Evolutionary conservation across 2,113 vertebrate species (phyloP).

Genomic region (Pavo muticus): DNA sequence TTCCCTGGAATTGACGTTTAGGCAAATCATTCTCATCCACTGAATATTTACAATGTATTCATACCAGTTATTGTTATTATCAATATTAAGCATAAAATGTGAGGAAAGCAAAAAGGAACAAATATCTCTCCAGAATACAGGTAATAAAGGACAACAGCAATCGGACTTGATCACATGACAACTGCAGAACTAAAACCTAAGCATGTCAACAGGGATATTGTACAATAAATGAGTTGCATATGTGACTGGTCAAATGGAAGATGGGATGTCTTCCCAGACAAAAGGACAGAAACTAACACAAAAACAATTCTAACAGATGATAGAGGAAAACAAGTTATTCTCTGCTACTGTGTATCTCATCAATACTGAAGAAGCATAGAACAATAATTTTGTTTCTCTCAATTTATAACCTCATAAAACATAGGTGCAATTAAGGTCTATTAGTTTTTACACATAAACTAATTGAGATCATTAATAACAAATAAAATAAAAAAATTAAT

Average conservation of each 20-base stretch:
- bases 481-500: neutral
- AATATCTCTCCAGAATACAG: neutral
- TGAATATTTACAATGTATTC: neutral
- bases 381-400: neutral
- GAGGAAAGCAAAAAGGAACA: neutral
- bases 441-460: neutral
- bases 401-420: neutral
- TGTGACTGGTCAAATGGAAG: neutral
- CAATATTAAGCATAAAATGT: neutral
- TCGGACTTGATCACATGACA: neutral
- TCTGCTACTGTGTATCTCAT: neutral
- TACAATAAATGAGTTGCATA: neutral
- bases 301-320: neutral
- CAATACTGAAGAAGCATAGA: rapidly evolving
- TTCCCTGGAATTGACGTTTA: neutral
- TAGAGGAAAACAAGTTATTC: neutral
- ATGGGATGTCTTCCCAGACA: neutral
- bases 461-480: neutral
- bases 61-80: neutral
- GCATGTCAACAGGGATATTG: neutral
- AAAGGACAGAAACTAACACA: neutral
- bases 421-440: neutral
- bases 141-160: neutral
- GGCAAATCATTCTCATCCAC: neutral
- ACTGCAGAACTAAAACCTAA: neutral